These are phyloP conservation scores for Anthonomus grandis DNA, from an alignment of 1,140 invertebrate species.

Conservation along the genomic window DNA sequence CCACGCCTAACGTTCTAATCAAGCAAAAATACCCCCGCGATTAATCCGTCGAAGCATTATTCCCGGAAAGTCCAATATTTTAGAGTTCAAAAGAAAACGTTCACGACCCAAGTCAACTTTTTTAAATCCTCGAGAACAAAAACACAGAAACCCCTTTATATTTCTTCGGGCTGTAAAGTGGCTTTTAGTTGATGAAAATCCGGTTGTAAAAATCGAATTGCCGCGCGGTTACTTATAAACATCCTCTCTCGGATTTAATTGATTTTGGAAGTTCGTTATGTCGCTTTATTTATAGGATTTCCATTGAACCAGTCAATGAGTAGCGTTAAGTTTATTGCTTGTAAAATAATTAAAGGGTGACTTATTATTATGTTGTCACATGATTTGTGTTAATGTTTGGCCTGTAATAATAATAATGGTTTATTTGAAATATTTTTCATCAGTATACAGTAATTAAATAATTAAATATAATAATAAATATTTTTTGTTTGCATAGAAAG, in stretches of 20 bases:
- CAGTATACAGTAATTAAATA: no score
- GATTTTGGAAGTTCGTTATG: slow-evolving; percentile 24
- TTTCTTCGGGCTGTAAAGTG: slow-evolving; percentile 18
- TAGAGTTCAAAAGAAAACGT: neutral
- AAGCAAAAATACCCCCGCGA: no score
- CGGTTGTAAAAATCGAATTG: slow-evolving; percentile 24
- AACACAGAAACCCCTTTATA: slow-evolving; percentile 22
- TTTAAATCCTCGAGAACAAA: slow-evolving; percentile 6
- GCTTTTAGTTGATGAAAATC: slow-evolving; percentile 29
- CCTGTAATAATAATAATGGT: no score
- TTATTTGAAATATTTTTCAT: no score
- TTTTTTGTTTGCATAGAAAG: no score
- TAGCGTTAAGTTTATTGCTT: slow-evolving; percentile 7
- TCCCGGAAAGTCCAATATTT: slow-evolving; percentile 8
- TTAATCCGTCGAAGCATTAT: no score
- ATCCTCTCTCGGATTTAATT: slow-evolving; percentile 24
- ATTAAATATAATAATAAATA: no score
- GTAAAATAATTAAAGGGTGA: slow-evolving; percentile 2
- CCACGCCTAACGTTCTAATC: no score
- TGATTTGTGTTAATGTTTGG: no score
- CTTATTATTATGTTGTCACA: no score
- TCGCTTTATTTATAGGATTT: slow-evolving; percentile 8
- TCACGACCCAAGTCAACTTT: slow-evolving; percentile 1
- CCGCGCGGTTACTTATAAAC: slow-evolving; percentile 20
- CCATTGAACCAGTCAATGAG: slow-evolving; percentile 6